Base-by-base conservation (phyloP, 92 coral and sea anemone genomes). In the Epizoanthus rinbou region DNA sequence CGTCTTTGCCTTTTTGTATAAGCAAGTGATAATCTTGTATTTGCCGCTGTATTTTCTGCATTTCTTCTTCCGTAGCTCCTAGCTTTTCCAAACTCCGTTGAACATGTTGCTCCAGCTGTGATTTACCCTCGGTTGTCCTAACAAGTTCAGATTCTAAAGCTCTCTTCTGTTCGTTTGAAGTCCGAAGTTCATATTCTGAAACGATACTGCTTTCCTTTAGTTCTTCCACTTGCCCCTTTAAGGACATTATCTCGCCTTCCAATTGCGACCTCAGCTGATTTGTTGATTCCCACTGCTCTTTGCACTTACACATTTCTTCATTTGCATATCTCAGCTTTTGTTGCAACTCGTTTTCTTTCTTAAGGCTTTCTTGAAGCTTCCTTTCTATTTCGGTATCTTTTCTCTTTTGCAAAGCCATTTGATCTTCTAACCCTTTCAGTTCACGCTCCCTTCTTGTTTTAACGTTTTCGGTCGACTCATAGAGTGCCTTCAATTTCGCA, bases 21-120 rank as follows among this genome's bases (percentile, higher is more conserved):
- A 78, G 82, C 57, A 78, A n/a, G 14, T 62, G 82, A 22, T 43
- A 78, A 14, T 78, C 82, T 43, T 78, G 58, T 15, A 78, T 24
- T 43, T 78, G 82, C 10, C 17, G 57, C 8, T 39, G 71, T 59
- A 78, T 78, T 33, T 65, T n/a, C 71, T 78, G 43, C 59, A 78
- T 78, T 62, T 78, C 28, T 41, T 78, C 33, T 39, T 78, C 82
- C 8, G 82, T 63, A 60, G 57, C 57, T 59, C 24, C 64, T 39
- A 78, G 35, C 15, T 62, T 78, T 9, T 65, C 39, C n/a, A 78
- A 69, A 22, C 58, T 78, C 45, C 39, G 58, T 78, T 78, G 71
- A 62, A 60, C 59, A 41, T 78, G 82, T 22, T 63, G 56, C 25
- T 78, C 59, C 14, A 78, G 82, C 50, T 43, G 71, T 60, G 70